Conservation (phyloP, 2,888 invertebrate genomes). For the Amblyjoppa proteus region DNA sequence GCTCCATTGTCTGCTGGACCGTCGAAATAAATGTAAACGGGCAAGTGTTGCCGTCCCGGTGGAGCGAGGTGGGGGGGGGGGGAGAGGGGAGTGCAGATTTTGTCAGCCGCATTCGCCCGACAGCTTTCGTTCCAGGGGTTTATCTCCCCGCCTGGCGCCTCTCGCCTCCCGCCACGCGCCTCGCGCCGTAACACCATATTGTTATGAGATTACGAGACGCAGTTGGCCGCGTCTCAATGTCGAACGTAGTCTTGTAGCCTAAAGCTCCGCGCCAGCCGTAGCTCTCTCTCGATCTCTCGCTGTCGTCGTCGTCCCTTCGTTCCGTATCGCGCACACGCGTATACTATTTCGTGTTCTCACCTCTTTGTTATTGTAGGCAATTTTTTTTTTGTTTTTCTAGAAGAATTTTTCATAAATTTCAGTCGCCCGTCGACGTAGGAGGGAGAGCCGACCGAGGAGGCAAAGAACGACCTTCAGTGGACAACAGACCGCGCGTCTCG, state of each 20-base stretch:
- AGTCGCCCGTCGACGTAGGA: slow-evolving; percentile 93
- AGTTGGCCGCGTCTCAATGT: slow-evolving; percentile 89
- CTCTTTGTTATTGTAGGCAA: background rate
- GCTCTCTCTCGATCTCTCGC: slow-evolving; percentile 24
- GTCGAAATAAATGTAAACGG: slow-evolving; percentile 44
- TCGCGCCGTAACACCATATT: slow-evolving; percentile 85
- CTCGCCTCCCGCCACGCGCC: slow-evolving; percentile 77
- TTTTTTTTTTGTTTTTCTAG: too few relatives aligned
- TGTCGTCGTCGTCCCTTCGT: slow-evolving; percentile 38
- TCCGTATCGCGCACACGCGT: slow-evolving; percentile 38
- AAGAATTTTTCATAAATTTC: slow-evolving; percentile 68
- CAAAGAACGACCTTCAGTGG: slow-evolving; percentile 98
- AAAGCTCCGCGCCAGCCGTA: slow-evolving; percentile 72
- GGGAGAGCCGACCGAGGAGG: slow-evolving; percentile 94
- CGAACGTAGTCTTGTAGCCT: slow-evolving; percentile 69
- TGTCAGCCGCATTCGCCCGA: slow-evolving; percentile 54
- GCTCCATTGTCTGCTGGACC: slow-evolving; percentile 37
- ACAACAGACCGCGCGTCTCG: slow-evolving; percentile 95
- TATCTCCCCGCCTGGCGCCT: slow-evolving; percentile 75
- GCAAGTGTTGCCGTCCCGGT: background rate
- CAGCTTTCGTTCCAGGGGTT: slow-evolving; percentile 62
- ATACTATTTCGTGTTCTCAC: background rate
- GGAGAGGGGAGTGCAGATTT: background rate
- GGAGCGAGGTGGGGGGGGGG: background rate
- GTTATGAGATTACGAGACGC: slow-evolving; percentile 90